Base-by-base conservation (phyloP, 2,797 vertebrate genomes). In the Nannoperca obscura region DNA sequence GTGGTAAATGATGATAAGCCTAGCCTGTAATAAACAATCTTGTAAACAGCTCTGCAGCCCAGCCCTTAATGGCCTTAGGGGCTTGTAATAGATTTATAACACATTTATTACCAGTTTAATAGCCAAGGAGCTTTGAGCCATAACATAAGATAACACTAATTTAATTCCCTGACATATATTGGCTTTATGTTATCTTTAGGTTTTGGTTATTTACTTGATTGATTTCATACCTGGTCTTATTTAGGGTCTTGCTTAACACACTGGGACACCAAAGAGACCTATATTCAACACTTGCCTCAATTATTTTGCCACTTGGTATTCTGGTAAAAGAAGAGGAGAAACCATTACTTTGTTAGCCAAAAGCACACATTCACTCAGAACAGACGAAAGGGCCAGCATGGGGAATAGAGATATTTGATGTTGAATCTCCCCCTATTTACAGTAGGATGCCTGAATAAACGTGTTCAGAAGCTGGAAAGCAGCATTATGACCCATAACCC, bases 31-130 rank as follows among this genome's bases (percentile, higher is more conserved):
- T 95, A 95, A 95, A 94, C 90, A 94, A 91, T 92, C 92, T 95
- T 89, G 79, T 96, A 94, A 95, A 95, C 92, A 90, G 86, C 90
- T 88, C 89, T 91, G 88, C 88, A 92, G 87, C 91, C 89, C 93
- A 86, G 87, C 86, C 87, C 91, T 77, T 84, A 90, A 89, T 93
- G 86, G 92, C 93, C 92, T 87, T 69, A 88, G 86, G 92, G 83
- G 83, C 91, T 94, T 94, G 90, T 95, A 95, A 94, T 91, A 81
- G 84, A 91, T 93, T 95, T 94, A 92, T 94, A 94, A 94, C 90
- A 90, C 90, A 89, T 94, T 94, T 96, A 95, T 94, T 95, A 94
- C 90, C 87, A 71, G 73, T 93, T 94, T 95, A 94, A 95, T 94
- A 90, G 87, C 79, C 61, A 66, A 78, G 78, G 67, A 86, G 91